phyloP scores from a whole-genome alignment of 2,113 vertebrate species.

The Tragelaphus strepsiceros region DNA sequence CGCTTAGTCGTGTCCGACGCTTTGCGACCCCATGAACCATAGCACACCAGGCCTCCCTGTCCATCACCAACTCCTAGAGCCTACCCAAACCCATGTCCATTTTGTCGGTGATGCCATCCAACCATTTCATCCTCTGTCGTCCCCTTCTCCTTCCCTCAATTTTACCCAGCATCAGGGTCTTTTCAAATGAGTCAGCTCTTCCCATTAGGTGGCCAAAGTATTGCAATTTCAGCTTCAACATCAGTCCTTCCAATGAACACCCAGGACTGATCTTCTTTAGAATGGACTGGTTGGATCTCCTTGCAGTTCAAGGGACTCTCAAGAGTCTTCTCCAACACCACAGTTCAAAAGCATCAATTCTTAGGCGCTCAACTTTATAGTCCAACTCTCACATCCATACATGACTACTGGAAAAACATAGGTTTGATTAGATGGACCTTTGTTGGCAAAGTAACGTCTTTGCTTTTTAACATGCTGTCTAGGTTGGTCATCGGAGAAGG shows the following conservation, averaged over 20 bases:
- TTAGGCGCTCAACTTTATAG: rapidly evolving
- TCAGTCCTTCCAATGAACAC: neutral
- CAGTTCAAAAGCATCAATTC: neutral
- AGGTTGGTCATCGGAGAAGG: too few species aligned
- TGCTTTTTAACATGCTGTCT: neutral
- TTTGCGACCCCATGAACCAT: rapidly evolving
- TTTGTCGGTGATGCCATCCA: neutral
- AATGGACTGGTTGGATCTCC: neutral
- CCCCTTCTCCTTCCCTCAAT: neutral
- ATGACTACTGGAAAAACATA: neutral
- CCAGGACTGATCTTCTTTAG: neutral
- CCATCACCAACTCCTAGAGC: neutral
- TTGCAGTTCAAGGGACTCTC: neutral
- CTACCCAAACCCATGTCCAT: neutral
- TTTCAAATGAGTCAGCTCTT: neutral
- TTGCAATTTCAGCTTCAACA: neutral
- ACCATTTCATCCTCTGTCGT: neutral
- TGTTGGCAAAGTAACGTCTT: neutral
- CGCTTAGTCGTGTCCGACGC: neutral
- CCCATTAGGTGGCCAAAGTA: neutral
- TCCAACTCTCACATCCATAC: neutral
- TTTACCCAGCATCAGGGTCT: neutral
- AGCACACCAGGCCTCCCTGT: neutral
- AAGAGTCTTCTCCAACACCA: neutral
- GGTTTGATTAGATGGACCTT: rapidly evolving